Percentiles rank a stretch among this genome's conserved stretches.
Conservation (phyloP, 2,113 vertebrate genomes). For the Myrmecophaga tridactyla region DNA sequence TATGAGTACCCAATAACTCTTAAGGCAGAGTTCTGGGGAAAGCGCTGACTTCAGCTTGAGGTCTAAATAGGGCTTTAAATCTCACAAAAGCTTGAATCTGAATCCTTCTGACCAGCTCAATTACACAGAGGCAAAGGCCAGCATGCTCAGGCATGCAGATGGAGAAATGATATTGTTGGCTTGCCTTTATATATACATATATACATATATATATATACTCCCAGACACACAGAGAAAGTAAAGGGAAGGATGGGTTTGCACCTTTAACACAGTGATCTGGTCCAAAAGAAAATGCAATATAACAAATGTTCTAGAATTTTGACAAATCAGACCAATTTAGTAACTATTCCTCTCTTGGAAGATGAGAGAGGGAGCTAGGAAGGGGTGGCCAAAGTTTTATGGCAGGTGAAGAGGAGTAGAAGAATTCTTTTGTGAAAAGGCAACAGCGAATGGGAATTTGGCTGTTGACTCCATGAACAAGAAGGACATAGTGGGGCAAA, state of each 20-base stretch:
- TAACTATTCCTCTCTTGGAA: not conserved
- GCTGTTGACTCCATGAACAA: not conserved
- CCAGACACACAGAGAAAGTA: not conserved
- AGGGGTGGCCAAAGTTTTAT: not conserved
- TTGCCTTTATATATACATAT: not conserved
- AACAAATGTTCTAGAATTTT: slow-evolving; percentile 9
- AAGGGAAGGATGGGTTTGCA: not conserved
- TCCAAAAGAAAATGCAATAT: not conserved
- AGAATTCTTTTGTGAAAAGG: not conserved
- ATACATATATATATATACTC: not conserved
- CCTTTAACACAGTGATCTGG: not conserved
- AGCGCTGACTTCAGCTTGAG: not conserved
- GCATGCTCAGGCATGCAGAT: not conserved
- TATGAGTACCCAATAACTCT: not conserved
- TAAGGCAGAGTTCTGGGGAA: not conserved
- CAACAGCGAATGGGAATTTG: not conserved
- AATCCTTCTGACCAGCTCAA: not conserved
- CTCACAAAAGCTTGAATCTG: not conserved
- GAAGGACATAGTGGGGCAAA: not conserved
- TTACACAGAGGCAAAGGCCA: not conserved
- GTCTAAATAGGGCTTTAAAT: not conserved
- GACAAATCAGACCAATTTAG: not conserved
- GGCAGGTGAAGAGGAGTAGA: not conserved
- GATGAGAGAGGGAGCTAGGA: not conserved
- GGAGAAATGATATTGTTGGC: not conserved